phyloP scores from a whole-genome alignment of 2,113 vertebrate species.

The cattle (Bos taurus) region ARS-UCD2.0 NC_037350.1:50951001-50951500 shows the following conservation, averaged over 20 bases:
- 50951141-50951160: not conserved
- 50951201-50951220: conserved; percentile 51
- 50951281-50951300: not conserved
- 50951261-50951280: conserved; percentile 24
- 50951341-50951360: not conserved
- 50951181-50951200: conserved; percentile 49
- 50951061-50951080: not conserved
- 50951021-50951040: not conserved
- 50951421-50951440: not conserved
- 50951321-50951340: not conserved
- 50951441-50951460: not conserved
- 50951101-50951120: conserved; percentile 12
- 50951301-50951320: conserved; percentile 18
- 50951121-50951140: conserved; percentile 37
- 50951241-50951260: conserved; percentile 32
- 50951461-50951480: not conserved
- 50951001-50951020: not conserved
- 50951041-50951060: not conserved
- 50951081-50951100: not conserved
- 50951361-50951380: not conserved
- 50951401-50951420: not conserved
- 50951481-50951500: not conserved
- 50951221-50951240: conserved; percentile 38
- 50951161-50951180: conserved; percentile 3
- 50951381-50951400: not conserved